Conservation (phyloP, 2,888 invertebrate genomes). For the Chesias legatella region DNA sequence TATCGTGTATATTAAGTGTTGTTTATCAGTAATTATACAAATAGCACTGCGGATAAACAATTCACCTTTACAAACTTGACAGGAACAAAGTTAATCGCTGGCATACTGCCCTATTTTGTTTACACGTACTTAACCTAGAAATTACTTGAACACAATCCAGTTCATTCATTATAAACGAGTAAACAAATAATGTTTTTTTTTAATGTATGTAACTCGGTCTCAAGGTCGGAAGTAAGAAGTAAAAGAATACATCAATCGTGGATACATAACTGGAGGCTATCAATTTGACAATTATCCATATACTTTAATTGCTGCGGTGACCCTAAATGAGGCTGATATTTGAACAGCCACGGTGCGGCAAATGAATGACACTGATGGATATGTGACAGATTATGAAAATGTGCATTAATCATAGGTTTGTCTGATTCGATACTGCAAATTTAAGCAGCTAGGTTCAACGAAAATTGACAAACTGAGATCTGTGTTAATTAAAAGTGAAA, state of each 20-base stretch:
- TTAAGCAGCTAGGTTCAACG: no score
- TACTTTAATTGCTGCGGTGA: neutral
- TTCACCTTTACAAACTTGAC: conserved; percentile 8
- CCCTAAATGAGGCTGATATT: neutral
- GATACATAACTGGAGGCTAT: conserved; percentile 5
- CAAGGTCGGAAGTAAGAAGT: conserved; percentile 22
- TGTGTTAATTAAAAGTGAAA: no score
- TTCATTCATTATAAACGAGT: conserved; percentile 16
- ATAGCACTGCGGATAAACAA: neutral
- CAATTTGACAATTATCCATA: neutral
- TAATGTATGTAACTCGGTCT: conserved; percentile 18
- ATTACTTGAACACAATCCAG: conserved; percentile 25
- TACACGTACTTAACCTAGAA: conserved; percentile 30
- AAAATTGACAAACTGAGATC: no score
- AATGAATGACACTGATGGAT: no score
- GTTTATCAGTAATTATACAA: no score
- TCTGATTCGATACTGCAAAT: no score
- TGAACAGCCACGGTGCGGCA: neutral
- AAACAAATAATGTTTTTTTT: conserved; percentile 19
- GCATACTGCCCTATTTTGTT: conserved; percentile 24
- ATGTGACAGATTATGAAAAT: no score
- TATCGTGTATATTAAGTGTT: no score
- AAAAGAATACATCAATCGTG: conserved; percentile 9
- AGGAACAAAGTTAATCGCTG: neutral
- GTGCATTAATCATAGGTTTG: no score